Evolutionary conservation across 2,888 invertebrate genomes (phyloP), one percentile per base, ranked within the genome.

Genomic region (Cerastoderma edule): DNA sequence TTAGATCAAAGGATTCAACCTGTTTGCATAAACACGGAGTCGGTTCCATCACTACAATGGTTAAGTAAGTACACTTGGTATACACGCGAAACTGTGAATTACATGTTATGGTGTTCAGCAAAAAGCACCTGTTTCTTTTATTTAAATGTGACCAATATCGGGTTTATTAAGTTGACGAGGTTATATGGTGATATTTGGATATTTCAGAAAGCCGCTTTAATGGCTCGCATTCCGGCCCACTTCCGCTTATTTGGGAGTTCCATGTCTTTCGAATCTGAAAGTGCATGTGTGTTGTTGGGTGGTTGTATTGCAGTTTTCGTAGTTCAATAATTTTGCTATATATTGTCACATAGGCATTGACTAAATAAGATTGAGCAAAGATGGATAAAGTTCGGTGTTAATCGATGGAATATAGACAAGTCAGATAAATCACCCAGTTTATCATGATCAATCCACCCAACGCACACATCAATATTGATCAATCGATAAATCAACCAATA

Each of bases 221-320:
- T n/a, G 57, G 57, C 22, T 33, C 57, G 6, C 57, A 33, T n/a
- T 57, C 57, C 3, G 57, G 57, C n/a, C n/a, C n/a, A 32, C 57
- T 57, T 28, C 57, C 30, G 19, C 19, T 28, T 2, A n/a, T 32
- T n/a, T 32, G 22, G 6, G 33, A 6, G 32, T 57, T 57, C 57
- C 57, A 57, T 8, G 57, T 33, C 33, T 57, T 57, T 5, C 57
- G 57, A 19, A 57, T 57, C 57, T 57, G 63, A 35, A 63, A 44
- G 32, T 32, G n/a, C 8, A 57, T 16, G 53, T 22, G 53, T 53
- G 24, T 8, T 8, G n/a, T 8, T n/a, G 8, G 8, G 8, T 53
- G 6, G 6, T 16, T 53, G 8, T 53, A 13, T 44, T 44, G 10
- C 44, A 44, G 16, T 44, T 13, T 13, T n/a, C n/a, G n/a, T n/a